Evolutionary conservation across 2,113 vertebrate species (phyloP).

Genomic region (Ariopsis seemanni): DNA sequence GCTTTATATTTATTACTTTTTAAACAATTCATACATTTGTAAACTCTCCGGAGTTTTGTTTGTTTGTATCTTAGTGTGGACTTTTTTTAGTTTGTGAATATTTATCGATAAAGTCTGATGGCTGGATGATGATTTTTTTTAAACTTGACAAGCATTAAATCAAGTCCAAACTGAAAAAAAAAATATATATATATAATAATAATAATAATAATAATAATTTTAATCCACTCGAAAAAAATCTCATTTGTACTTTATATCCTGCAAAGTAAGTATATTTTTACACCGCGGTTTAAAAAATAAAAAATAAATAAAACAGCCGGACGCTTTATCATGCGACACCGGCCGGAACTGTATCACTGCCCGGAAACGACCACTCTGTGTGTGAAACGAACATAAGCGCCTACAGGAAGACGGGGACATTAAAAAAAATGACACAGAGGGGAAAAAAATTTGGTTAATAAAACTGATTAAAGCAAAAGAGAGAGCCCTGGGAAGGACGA

Average conservation of each 20-base stretch:
- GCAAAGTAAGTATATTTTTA: background rate
- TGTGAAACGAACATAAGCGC: constrained; percentile 64
- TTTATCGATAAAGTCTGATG: too few relatives aligned
- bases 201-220: background rate
- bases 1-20: background rate
- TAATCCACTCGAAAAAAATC: background rate
- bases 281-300: too few relatives aligned
- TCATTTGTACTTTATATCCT: background rate
- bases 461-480: constrained; percentile 51
- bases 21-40: background rate
- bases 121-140: too few relatives aligned
- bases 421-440: constrained; percentile 64
- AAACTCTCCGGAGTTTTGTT: background rate
- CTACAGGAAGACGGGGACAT: constrained; percentile 65
- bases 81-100: background rate
- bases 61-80: background rate
- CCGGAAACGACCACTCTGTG: constrained; percentile 73
- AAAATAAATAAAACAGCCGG: constrained; percentile 15
- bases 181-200: too few relatives aligned
- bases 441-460: constrained; percentile 59
- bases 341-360: constrained; percentile 74
- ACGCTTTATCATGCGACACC: constrained; percentile 57
- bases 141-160: too few relatives aligned
- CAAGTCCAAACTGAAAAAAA: background rate
- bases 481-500: constrained; percentile 45